A percentile compares a stretch with the other conserved stretches of the same genome.
These are phyloP conservation scores for Drosophila neutralis DNA, from an alignment of 2,888 invertebrate genomes.

Conservation along the genomic window DNA sequence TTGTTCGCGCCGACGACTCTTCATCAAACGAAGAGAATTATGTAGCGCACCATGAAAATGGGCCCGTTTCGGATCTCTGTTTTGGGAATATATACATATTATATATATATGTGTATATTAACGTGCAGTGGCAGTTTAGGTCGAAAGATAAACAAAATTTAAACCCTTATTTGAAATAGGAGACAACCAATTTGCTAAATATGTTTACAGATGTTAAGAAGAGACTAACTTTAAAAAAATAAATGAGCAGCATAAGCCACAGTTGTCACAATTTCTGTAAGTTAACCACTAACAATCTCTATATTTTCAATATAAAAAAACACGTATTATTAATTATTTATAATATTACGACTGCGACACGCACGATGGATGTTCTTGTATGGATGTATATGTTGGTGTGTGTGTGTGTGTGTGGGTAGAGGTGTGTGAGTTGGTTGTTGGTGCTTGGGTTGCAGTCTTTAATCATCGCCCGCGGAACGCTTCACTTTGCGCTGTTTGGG, in stretches of 20 bases:
- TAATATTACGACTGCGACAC: constrained; percentile 49
- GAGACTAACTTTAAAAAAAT: constrained; percentile 2
- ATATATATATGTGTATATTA: background rate
- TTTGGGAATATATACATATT: constrained; percentile 14
- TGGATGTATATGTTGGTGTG: constrained; percentile 25
- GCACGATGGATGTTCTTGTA: constrained; percentile 36
- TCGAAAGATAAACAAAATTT: constrained; percentile 1
- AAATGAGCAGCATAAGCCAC: constrained; percentile 13
- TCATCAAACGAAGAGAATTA: constrained; percentile 71
- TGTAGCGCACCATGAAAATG: constrained; percentile 22
- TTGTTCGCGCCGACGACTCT: constrained; percentile 35
- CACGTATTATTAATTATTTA: constrained; percentile 40
- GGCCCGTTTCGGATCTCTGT: constrained; percentile 19
- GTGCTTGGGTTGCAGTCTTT: constrained; percentile 61
- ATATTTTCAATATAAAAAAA: constrained; percentile 79
- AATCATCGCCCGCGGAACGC: constrained; percentile 90
- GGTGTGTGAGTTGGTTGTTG: constrained; percentile 28
- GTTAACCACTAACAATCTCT: constrained; percentile 70
- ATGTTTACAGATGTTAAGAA: background rate
- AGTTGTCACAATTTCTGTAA: constrained; percentile 15
- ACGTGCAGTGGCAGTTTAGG: constrained; percentile 20
- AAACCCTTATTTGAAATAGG: background rate
- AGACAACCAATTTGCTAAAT: constrained; percentile 32
- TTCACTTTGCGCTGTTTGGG: constrained; percentile 92
- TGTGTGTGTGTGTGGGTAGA: constrained; percentile 5